phyloP scores from a whole-genome alignment of 2,113 vertebrate genomes.

The Spermophilus dauricus region DNA sequence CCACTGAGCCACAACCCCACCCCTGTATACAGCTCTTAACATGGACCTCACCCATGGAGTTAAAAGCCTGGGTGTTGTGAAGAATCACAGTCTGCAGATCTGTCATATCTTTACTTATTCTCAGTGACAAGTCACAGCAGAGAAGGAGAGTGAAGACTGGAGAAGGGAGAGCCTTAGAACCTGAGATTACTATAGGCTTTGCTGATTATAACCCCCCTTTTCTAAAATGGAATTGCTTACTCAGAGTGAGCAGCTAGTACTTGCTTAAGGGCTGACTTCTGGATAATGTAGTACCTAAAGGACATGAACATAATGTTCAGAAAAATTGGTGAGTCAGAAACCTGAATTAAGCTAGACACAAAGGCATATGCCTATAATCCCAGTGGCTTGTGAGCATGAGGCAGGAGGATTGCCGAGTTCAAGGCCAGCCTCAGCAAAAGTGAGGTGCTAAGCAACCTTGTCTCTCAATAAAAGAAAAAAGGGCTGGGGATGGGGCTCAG shows the following conservation, averaged over 20 bases:
- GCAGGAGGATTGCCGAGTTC: no score
- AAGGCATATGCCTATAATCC: no score
- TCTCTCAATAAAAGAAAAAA: no score
- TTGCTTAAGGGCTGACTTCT: neutral
- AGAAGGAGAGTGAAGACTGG: neutral
- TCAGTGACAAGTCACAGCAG: conserved; percentile 12
- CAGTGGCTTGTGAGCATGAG: no score
- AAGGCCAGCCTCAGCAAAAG: no score
- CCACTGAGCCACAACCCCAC: no score
- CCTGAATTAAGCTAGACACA: neutral
- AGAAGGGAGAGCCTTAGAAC: neutral
- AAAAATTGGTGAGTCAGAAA: neutral
- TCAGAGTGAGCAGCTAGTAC: neutral
- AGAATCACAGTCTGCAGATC: neutral
- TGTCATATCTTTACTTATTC: neutral
- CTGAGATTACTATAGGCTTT: neutral
- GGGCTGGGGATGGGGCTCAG: no score
- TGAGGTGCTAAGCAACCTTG: no score
- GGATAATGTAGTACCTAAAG: neutral
- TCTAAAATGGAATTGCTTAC: neutral
- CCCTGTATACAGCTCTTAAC: neutral
- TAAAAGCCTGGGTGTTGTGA: conserved; percentile 38
- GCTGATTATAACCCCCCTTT: neutral
- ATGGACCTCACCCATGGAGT: neutral
- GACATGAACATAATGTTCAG: neutral